These are phyloP conservation scores for Platypus cylindrus DNA, from an alignment of 2,888 invertebrate genomes.

Conservation along the genomic window DNA sequence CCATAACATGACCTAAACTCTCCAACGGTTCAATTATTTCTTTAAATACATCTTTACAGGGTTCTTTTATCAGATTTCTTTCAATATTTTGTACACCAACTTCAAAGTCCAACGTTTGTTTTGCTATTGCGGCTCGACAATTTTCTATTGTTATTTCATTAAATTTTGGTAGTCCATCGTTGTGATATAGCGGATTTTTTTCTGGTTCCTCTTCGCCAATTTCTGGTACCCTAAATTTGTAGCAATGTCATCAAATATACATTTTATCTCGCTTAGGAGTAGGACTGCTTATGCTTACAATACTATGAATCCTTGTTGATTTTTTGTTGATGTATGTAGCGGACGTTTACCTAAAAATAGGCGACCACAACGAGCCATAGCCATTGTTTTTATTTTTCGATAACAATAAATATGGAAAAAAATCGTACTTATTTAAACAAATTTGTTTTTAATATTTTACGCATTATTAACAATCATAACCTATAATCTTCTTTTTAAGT, in stretches of 20 bases:
- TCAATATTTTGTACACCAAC: constrained; percentile 59
- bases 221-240: constrained; percentile 54
- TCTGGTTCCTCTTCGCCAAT: constrained; percentile 71
- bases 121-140: constrained; percentile 73
- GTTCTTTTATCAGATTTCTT: constrained; percentile 35
- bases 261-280: no score
- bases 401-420: neutral
- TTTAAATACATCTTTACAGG: constrained; percentile 48
- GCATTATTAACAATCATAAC: no score
- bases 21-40: constrained; percentile 66
- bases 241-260: constrained; percentile 9
- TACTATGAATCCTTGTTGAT: constrained; percentile 52
- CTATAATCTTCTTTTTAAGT: no score
- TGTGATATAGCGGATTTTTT: constrained; percentile 59
- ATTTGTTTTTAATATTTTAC: no score
- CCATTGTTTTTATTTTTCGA: constrained; percentile 4
- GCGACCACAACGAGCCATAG: constrained; percentile 5
- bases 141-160: constrained; percentile 68
- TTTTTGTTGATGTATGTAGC: constrained; percentile 3
- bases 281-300: constrained; percentile 48
- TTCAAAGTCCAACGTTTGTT: constrained; percentile 71
- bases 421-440: neutral
- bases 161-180: constrained; percentile 69
- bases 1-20: constrained; percentile 55
- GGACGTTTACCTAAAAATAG: constrained; percentile 1